Conservation (phyloP, 1,140 invertebrate genomes). For the Cyclina sinensis region DNA sequence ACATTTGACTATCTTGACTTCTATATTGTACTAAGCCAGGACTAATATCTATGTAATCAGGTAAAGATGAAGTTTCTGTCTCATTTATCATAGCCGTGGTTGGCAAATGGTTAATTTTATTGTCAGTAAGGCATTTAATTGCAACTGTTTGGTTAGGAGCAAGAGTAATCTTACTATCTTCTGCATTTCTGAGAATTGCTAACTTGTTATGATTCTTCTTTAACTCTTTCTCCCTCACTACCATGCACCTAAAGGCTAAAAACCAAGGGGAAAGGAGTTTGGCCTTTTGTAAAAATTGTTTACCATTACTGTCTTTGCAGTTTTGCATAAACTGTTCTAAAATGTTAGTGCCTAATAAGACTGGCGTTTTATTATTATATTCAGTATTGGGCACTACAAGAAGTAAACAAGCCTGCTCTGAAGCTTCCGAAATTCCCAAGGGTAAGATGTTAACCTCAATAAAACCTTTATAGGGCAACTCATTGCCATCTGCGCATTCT, state of each 20-base stretch:
- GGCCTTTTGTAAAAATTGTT: slow-evolving; percentile 34
- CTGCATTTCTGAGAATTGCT: slow-evolving; percentile 42
- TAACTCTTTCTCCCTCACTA: slow-evolving; percentile 40
- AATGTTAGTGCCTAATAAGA: not conserved
- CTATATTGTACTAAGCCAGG: too few relatives aligned
- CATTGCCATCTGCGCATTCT: slow-evolving; percentile 20
- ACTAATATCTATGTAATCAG: too few relatives aligned
- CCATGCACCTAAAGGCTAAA: slow-evolving; percentile 51
- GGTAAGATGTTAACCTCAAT: not conserved
- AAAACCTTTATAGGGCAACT: not conserved
- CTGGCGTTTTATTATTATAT: not conserved
- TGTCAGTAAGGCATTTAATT: too few relatives aligned
- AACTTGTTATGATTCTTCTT: slow-evolving; percentile 29
- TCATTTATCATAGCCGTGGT: too few relatives aligned
- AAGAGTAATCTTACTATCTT: slow-evolving; percentile 21
- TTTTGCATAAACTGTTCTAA: not conserved
- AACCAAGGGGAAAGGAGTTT: slow-evolving; percentile 10
- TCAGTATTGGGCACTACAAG: not conserved
- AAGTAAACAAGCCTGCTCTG: not conserved
- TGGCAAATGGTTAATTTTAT: too few relatives aligned
- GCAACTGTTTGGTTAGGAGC: slow-evolving; percentile 55
- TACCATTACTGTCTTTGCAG: slow-evolving; percentile 12
- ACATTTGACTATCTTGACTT: too few relatives aligned
- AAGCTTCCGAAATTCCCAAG: not conserved
- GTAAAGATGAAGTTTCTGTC: too few relatives aligned